Conservation (phyloP, 1,140 invertebrate genomes). For the Trachymyrmex septentrionalis region DNA sequence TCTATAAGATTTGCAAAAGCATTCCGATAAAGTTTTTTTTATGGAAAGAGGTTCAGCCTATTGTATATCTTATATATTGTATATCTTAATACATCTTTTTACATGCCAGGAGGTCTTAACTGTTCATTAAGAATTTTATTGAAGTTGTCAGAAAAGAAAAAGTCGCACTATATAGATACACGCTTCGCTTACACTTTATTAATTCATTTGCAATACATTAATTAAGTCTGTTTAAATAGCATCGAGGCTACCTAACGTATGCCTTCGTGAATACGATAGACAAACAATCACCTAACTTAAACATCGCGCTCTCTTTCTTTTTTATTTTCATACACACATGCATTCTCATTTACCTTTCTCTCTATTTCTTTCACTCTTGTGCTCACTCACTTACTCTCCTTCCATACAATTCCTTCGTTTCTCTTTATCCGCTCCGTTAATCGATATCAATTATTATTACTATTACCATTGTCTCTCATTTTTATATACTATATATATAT, state of each 20-base stretch:
- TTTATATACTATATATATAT: conserved; percentile 80
- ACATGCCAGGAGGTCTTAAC: neutral
- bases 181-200: conserved; percentile 86
- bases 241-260: conserved; percentile 83
- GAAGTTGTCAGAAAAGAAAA: conserved; percentile 54
- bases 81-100: neutral
- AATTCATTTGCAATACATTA: conserved; percentile 86
- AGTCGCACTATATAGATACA: conserved; percentile 79
- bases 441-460: conserved; percentile 79
- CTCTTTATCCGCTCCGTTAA: conserved; percentile 74
- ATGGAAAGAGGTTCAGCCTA: neutral
- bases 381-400: conserved; percentile 64
- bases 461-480: conserved; percentile 78
- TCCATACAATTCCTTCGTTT: conserved; percentile 71
- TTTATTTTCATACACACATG: conserved; percentile 63
- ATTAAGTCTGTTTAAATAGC: conserved; percentile 87
- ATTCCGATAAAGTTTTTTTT: neutral
- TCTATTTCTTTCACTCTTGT: conserved; percentile 53
- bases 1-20: neutral
- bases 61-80: too few relatives aligned
- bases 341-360: conserved; percentile 61
- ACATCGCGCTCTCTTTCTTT: conserved; percentile 62
- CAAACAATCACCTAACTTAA: conserved; percentile 84
- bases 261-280: conserved; percentile 85
- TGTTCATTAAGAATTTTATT: conserved; percentile 19